Evolutionary conservation across 1,140 invertebrate genomes (phyloP), one percentile per base, ranked within the genome.

Genomic region (Periplaneta americana): DNA sequence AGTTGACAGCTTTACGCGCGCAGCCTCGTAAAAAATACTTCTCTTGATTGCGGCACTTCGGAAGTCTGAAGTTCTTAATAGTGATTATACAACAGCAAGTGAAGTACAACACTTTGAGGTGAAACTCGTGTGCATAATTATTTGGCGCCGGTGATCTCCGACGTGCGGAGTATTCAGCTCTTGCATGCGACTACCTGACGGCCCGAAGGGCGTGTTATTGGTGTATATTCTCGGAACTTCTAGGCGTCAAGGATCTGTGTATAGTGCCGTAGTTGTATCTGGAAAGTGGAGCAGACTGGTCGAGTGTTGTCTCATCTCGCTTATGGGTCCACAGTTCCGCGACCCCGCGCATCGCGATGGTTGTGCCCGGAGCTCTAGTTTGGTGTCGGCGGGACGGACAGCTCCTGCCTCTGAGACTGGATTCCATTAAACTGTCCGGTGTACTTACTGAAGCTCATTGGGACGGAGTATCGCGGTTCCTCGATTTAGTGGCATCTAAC

Each of bases 361-460:
- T 35, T 80, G 57, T 91, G 91, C 90, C 88, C 85, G 86, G 86
- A 34, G 89, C 91, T 84, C 90, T 92, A 82, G 91, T 92, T 84
- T 92, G 91, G 91, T 92, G 92, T 89, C 88, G 90, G 84, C 90
- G 91, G 84, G 91, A 92, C 88, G 91, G 92, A 85, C 90, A 90
- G 86, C 91, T 91, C 87, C 89, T 91, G 83, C 92, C 92, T 81
- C 89, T 92, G 80, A 91, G 92, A 86, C 88, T 93, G 83, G 91
- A 91, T 79, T 91, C 91, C 83, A 91, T 93, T 82, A 88, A 90
- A 82, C 88, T 93, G 84, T 90, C 92, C 86, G 91, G 91, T 75
- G 90, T 89, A 34, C 87, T 92, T 37, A 92, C 91, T 33, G 90
- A 90, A 83, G 91, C 91, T 2, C 92, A 93, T 85, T 91, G 91